Percentiles rank a stretch among this genome's conserved stretches.
phyloP scores from a whole-genome alignment of 2,888 invertebrate genomes.

The Osedax frankpressi region DNA sequence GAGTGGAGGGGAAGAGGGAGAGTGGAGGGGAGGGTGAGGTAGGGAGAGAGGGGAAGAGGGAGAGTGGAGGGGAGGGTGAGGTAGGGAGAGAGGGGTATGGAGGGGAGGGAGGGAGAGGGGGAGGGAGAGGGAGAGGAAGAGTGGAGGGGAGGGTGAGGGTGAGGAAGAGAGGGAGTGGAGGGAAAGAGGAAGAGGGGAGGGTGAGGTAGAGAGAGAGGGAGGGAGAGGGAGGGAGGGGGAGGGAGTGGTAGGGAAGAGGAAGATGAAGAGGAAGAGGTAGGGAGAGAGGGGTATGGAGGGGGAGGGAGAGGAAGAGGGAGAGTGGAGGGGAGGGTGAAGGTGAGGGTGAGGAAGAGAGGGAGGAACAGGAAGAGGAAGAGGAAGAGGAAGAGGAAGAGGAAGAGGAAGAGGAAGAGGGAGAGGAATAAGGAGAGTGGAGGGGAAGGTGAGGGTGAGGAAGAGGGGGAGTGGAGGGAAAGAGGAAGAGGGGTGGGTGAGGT shows the following conservation, averaged over 20 bases:
- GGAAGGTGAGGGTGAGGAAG: not conserved
- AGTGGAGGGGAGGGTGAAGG: not conserved
- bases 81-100: not conserved
- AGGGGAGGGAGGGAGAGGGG: not conserved
- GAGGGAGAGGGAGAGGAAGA: not conserved
- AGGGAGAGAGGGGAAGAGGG: not conserved
- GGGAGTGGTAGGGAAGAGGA: not conserved
- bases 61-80: not conserved
- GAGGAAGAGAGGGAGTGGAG: not conserved
- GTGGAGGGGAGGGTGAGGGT: not conserved
- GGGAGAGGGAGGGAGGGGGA: not conserved
- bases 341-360: not conserved
- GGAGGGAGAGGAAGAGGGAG: not conserved
- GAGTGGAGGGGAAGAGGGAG: not conserved
- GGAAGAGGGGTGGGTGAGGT: not conserved
- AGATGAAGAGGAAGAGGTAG: conserved; percentile 49
- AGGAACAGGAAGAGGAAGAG: not conserved
- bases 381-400: not conserved
- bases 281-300: conserved; percentile 25
- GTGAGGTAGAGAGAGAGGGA: not conserved
- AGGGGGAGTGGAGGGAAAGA: not conserved
- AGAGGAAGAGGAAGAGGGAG: not conserved
- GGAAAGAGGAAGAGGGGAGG: not conserved
- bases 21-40: not conserved
- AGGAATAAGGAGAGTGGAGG: not conserved